Evolutionary conservation across 2,797 vertebrate species (phyloP).

Genomic region (Petrocephalus schoutedeni): DNA sequence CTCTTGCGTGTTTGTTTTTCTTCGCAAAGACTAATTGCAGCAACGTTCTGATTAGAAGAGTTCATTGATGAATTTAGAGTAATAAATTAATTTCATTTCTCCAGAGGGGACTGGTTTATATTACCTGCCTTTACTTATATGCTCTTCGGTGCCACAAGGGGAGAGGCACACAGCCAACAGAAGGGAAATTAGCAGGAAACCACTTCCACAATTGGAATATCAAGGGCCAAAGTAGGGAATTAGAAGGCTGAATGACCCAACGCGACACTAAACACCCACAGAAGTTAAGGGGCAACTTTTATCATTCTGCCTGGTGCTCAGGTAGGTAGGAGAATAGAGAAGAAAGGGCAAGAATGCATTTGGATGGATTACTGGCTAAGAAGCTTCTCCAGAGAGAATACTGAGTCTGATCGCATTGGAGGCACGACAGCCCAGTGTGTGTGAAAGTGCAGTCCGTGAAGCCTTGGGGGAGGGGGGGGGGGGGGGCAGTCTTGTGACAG

Average conservation of each 20-base stretch:
- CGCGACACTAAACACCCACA: neutral
- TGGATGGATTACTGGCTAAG: slow-evolving; percentile 36
- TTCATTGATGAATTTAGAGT: neutral
- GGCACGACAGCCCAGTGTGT: too few species aligned
- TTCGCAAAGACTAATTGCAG: neutral
- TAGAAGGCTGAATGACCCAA: neutral
- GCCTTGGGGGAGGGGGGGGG: neutral
- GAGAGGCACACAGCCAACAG: neutral
- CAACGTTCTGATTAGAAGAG: neutral
- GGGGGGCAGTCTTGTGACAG: neutral
- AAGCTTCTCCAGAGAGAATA: neutral
- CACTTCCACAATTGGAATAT: neutral
- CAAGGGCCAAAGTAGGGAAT: neutral
- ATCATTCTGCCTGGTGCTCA: neutral
- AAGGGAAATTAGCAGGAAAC: neutral
- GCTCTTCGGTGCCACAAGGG: neutral
- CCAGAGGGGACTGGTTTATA: neutral
- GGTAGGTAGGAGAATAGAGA: slow-evolving; percentile 13
- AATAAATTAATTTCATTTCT: neutral
- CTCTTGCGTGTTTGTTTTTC: neutral
- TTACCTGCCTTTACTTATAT: neutral
- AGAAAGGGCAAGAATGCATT: slow-evolving; percentile 28
- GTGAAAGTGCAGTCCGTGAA: neutral
- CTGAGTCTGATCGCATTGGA: neutral
- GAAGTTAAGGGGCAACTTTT: neutral